Evolutionary conservation across 2,888 invertebrate genomes (phyloP).

Genomic region (Cephus runcator): DNA sequence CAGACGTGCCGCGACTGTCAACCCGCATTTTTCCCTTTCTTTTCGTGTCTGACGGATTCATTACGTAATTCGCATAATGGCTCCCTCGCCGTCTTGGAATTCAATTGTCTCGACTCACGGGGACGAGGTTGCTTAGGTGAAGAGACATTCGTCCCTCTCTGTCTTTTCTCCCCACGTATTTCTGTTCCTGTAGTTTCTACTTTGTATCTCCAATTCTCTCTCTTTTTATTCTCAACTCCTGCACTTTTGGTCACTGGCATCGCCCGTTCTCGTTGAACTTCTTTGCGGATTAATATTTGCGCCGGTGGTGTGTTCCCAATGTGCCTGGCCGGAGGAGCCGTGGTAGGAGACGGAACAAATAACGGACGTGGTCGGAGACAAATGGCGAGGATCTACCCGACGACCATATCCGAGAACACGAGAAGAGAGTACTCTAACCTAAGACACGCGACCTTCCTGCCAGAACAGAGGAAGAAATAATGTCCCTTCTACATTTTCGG

Average conservation of each 20-base stretch:
- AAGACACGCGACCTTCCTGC: constrained; percentile 5
- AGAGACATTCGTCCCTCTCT: neutral
- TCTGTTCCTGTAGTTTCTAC: neutral
- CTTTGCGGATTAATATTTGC: constrained; percentile 39
- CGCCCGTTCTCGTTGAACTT: constrained; percentile 24
- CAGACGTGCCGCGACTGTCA: constrained; percentile 30
- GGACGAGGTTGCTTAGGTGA: constrained; percentile 1
- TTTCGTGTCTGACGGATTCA: constrained; percentile 37
- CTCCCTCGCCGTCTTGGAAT: constrained; percentile 25
- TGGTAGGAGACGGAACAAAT: constrained; percentile 25
- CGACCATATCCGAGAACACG: neutral
- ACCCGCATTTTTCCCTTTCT: constrained; percentile 24
- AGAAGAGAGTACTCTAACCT: neutral
- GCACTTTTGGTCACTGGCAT: neutral
- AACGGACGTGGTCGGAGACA: constrained; percentile 33
- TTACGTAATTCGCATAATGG: constrained; percentile 42
- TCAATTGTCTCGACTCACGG: constrained; percentile 36
- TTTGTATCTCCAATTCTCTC: neutral
- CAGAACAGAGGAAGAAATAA: neutral
- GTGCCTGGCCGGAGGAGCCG: neutral
- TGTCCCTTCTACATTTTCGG: neutral
- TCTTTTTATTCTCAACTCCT: neutral
- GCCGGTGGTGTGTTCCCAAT: neutral
- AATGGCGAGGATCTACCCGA: constrained; percentile 28
- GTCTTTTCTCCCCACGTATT: neutral